Conservation (phyloP, 1,140 invertebrate species). For the Macrocentrus cingulum region DNA sequence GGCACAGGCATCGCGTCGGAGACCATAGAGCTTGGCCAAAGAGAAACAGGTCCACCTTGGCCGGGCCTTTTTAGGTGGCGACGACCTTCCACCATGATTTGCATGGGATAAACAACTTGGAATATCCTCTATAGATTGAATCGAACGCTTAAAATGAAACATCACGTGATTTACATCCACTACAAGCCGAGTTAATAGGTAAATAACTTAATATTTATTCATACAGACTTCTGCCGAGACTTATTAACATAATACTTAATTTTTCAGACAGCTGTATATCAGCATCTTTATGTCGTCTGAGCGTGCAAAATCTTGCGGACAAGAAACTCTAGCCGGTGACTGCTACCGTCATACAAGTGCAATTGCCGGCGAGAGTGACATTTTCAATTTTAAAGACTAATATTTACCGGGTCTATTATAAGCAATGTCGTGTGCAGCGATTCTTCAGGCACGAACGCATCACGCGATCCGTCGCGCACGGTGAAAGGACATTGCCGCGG, state of each 20-base stretch:
- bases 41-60: slow-evolving; percentile 18
- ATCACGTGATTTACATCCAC: too few relatives aligned
- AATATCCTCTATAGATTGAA: background rate
- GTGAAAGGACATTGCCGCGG: background rate
- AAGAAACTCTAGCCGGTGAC: too few relatives aligned
- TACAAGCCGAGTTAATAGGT: too few relatives aligned
- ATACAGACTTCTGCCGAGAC: too few relatives aligned
- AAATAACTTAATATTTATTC: too few relatives aligned
- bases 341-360: too few relatives aligned
- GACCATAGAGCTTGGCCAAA: background rate
- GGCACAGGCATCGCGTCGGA: background rate
- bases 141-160: background rate
- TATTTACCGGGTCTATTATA: background rate
- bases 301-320: too few relatives aligned
- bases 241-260: too few relatives aligned
- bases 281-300: too few relatives aligned
- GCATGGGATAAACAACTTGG: slow-evolving; percentile 7
- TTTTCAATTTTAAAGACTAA: slow-evolving; percentile 1
- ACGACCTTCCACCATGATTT: slow-evolving; percentile 12
- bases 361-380: background rate
- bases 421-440: background rate
- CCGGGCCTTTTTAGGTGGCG: slow-evolving; percentile 11
- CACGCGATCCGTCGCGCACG: too few relatives aligned
- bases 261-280: too few relatives aligned
- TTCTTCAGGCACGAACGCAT: too few relatives aligned